These are phyloP conservation scores for Nannospalax galili DNA, from an alignment of 2,113 vertebrate species.

Conservation along the genomic window DNA sequence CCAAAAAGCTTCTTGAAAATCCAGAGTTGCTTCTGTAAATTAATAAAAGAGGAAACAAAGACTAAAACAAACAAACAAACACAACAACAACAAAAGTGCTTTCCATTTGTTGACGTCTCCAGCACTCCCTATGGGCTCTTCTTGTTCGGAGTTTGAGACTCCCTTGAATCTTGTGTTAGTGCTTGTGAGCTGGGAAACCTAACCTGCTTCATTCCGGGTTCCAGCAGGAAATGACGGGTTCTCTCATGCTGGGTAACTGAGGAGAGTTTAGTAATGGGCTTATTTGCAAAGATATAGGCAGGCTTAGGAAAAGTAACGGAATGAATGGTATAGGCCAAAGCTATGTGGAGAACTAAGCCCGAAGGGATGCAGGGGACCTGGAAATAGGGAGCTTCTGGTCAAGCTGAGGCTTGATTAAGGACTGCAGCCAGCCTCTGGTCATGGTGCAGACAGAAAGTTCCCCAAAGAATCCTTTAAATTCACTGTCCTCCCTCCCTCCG, in stretches of 20 bases:
- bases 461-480: not conserved
- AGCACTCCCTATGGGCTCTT: not conserved
- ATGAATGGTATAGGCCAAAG: not conserved
- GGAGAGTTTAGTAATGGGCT: not conserved
- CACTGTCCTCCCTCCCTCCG: not conserved
- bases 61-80: too few species aligned
- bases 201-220: not conserved
- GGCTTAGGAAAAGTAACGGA: not conserved
- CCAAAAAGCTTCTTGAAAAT: slow-evolving; percentile 60
- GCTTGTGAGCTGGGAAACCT: not conserved
- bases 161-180: not conserved
- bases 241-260: not conserved
- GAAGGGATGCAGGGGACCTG: not conserved
- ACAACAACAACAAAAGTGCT: too few species aligned
- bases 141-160: not conserved
- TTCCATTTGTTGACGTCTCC: not conserved
- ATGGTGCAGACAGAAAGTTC: not conserved
- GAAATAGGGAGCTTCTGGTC: too few species aligned
- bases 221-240: not conserved
- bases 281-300: not conserved
- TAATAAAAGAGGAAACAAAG: slow-evolving; percentile 48
- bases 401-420: not conserved
- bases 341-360: not conserved
- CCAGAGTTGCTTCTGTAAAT: slow-evolving; percentile 43
- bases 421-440: not conserved